These are phyloP conservation scores for Ceratina australensis DNA, from an alignment of 1,140 invertebrate genomes.

Conservation along the genomic window DNA sequence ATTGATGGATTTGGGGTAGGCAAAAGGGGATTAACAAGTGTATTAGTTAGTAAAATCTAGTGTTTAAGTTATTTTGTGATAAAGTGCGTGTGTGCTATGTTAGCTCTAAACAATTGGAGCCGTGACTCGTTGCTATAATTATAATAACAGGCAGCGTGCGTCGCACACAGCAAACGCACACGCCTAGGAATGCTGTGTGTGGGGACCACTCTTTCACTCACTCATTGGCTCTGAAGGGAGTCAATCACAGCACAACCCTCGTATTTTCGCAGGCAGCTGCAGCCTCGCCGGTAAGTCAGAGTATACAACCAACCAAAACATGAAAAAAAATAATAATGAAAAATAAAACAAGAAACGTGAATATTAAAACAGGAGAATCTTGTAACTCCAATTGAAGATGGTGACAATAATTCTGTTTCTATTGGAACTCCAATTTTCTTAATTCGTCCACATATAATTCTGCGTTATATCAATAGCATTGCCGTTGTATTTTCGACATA, in stretches of 20 bases:
- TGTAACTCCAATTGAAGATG: conserved; percentile 55
- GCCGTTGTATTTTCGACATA: conserved; percentile 51
- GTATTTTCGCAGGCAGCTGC: conserved; percentile 74
- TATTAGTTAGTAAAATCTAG: conserved; percentile 54
- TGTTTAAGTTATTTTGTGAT: conserved; percentile 65
- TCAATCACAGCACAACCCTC: conserved; percentile 75
- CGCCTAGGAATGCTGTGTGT: conserved; percentile 75
- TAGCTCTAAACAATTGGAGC: conserved; percentile 73
- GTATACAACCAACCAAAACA: conserved; percentile 72
- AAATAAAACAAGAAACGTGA: conserved; percentile 62
- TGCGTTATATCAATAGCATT: conserved; percentile 47
- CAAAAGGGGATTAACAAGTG: conserved; percentile 56
- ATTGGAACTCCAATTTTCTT: conserved; percentile 56
- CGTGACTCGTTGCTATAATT: conserved; percentile 77
- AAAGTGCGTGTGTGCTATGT: conserved; percentile 71
- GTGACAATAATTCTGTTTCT: conserved; percentile 61
- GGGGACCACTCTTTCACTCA: conserved; percentile 73
- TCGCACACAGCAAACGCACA: conserved; percentile 75
- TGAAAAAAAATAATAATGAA: conserved; percentile 61
- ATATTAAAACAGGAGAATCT: conserved; percentile 65
- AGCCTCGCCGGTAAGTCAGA: conserved; percentile 75
- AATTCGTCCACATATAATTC: conserved; percentile 56
- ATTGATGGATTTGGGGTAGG: conserved; percentile 52
- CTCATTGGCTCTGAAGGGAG: conserved; percentile 76
- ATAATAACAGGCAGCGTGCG: conserved; percentile 77